Conservation (phyloP, 2,797 vertebrate genomes). For the Anguilla pacifica region DNA sequence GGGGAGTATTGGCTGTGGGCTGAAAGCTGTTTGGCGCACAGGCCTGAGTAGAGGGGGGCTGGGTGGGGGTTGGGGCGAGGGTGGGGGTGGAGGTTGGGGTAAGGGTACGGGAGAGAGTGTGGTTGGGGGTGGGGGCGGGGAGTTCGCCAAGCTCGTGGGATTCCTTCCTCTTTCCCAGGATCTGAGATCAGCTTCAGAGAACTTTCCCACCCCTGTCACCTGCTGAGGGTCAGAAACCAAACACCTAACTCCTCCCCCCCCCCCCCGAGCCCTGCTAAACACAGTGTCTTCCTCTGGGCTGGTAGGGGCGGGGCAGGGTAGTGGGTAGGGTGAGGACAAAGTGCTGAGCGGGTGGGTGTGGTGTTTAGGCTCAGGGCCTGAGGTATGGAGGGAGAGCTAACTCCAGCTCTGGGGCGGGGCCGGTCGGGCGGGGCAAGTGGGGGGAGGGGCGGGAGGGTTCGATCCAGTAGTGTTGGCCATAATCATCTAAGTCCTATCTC, state of each 20-base stretch:
- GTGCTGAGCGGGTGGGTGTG: not conserved
- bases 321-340: too few species aligned
- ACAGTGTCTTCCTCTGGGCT: not conserved
- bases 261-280: not conserved
- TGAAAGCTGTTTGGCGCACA: slow-evolving; percentile 13
- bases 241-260: not conserved
- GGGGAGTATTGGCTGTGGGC: slow-evolving; percentile 5
- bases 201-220: slow-evolving; percentile 32
- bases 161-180: slow-evolving; percentile 33
- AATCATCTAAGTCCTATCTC: too few species aligned
- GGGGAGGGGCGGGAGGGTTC: too few species aligned
- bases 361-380: not conserved
- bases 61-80: slow-evolving; percentile 3
- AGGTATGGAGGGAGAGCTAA: too few species aligned
- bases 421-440: too few species aligned
- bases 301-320: not conserved
- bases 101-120: not conserved
- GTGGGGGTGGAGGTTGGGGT: slow-evolving; percentile 22
- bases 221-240: slow-evolving; percentile 9
- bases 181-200: slow-evolving; percentile 21
- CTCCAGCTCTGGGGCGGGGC: too few species aligned
- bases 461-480: too few species aligned
- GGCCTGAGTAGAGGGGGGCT: slow-evolving; percentile 13
- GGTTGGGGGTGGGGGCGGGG: not conserved
- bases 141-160: slow-evolving; percentile 29